Evolutionary conservation across 2,888 invertebrate species (phyloP), one percentile per base, ranked within the genome.

Genomic region (Andrena haemorrhoa): DNA sequence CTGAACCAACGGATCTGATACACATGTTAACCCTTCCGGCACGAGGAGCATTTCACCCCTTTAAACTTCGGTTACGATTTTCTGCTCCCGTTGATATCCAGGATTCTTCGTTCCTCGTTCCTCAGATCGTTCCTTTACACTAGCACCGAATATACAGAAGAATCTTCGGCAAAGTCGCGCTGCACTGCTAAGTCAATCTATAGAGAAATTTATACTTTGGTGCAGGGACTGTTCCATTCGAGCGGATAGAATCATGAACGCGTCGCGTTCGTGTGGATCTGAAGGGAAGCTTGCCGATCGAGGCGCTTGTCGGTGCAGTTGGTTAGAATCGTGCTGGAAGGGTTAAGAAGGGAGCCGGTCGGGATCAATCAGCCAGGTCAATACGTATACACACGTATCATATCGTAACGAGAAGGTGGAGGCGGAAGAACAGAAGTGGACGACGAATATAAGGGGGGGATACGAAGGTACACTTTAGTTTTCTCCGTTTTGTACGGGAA

Each of bases 321-420:
- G 4, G 10, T 8, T 20, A 10, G 8, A 10, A 10, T 70, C 58
- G 29, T 58, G 76, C 64, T 71, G 78, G 64, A 53, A 20, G 72
- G 74, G 82, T 84, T 82, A 72, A 75, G 78, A 56, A 20, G 58
- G 12, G 56, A 63, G 23, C 84, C 84, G 85, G 79, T 89, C 85
- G 88, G 85, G 86, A 83, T 72, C n/a, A 81, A 77, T 83, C 78
- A 47, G 51, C 75, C 85, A 88, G 89, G 91, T 91, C 90, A 90
- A 91, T 91, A 91, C 83, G 84, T 89, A 88, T 82, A 87, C 86
- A 86, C 79, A 85, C 85, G 86, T 77, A 86, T 86, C 89, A 90
- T 92, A 92, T 92, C 90, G 81, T 73, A 79, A 79, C 31, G 70
- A 41, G 64, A 60, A 74, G 29, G 71, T 68, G 63, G 69, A 71